Conservation (phyloP, 2,797 vertebrate species). For the Lepus townsendii region DNA sequence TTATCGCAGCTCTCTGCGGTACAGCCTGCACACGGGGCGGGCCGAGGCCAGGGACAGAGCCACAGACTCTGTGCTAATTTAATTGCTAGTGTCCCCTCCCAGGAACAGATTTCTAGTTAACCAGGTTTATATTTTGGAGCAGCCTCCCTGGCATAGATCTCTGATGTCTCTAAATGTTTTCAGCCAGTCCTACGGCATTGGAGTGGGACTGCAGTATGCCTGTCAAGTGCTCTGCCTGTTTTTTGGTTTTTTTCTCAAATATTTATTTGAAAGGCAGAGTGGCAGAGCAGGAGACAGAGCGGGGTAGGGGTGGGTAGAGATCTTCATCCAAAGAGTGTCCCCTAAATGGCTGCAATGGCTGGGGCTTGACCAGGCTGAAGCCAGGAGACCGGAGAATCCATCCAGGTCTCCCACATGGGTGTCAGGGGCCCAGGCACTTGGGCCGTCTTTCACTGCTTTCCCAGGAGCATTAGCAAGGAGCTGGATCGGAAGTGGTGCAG, state of each 20-base stretch:
- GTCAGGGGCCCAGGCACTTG: too few relatives aligned
- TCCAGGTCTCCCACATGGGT: too few relatives aligned
- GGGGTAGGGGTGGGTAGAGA: too few relatives aligned
- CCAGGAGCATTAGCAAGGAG: too few relatives aligned
- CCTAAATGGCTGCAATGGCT: too few relatives aligned
- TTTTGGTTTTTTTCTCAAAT: neutral
- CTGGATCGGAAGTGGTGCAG: too few relatives aligned
- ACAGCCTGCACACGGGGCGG: neutral
- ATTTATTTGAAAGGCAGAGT: too few relatives aligned
- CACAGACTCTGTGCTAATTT: neutral
- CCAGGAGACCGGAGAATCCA: too few relatives aligned
- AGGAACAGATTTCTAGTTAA: neutral
- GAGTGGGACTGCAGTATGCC: neutral
- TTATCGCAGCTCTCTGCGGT: neutral
- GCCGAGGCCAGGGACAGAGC: slow-evolving; percentile 6
- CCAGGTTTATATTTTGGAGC: neutral
- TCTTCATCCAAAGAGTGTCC: too few relatives aligned
- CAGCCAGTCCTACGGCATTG: neutral
- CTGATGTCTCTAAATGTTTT: neutral
- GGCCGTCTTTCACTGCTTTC: too few relatives aligned
- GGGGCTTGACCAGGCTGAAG: too few relatives aligned
- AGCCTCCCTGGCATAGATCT: neutral
- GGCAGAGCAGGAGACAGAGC: too few relatives aligned
- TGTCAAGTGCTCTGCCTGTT: slow-evolving; percentile 23
- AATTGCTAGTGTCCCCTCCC: neutral